These are phyloP conservation scores for Hiodon tergisus DNA, from an alignment of 2,113 vertebrate species.

Conservation along the genomic window DNA sequence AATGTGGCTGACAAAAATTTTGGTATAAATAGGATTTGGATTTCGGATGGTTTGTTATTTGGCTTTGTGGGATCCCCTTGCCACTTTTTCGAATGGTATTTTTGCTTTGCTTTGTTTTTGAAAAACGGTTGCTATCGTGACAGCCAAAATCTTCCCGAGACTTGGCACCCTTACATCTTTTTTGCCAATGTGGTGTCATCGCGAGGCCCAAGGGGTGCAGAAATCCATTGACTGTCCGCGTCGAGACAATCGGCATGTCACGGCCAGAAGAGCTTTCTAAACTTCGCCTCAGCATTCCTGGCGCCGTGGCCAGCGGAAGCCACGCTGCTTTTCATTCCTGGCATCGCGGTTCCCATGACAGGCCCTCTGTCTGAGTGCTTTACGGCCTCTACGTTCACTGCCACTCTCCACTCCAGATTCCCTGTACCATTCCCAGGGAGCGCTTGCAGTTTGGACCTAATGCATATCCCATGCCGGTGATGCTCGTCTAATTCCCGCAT, in stretches of 20 bases:
- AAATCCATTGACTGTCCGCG: slow-evolving; percentile 7
- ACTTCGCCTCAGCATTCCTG: neutral
- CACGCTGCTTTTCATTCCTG: neutral
- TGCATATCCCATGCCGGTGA: slow-evolving; percentile 34
- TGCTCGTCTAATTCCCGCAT: neutral
- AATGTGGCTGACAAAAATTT: slow-evolving; percentile 27
- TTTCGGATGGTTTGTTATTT: slow-evolving; percentile 7
- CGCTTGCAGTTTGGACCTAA: slow-evolving; percentile 28
- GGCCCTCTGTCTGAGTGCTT: neutral
- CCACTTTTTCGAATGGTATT: neutral
- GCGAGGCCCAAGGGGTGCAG: slow-evolving; percentile 6
- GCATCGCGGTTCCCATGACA: neutral
- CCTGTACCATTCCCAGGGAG: slow-evolving; percentile 23
- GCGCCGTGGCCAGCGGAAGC: neutral
- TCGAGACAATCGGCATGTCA: slow-evolving; percentile 7
- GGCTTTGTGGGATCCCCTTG: slow-evolving; percentile 1
- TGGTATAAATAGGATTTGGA: slow-evolving; percentile 16
- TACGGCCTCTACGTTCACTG: no score
- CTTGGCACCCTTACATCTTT: neutral
- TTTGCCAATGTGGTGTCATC: neutral
- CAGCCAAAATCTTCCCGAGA: neutral
- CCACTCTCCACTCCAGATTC: neutral
- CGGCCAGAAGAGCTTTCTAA: slow-evolving; percentile 14
- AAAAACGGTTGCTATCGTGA: neutral
- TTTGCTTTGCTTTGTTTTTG: slow-evolving; percentile 14